These are phyloP conservation scores for Toxotes jaculatrix DNA, from an alignment of 2,113 vertebrate genomes.

Conservation along the genomic window DNA sequence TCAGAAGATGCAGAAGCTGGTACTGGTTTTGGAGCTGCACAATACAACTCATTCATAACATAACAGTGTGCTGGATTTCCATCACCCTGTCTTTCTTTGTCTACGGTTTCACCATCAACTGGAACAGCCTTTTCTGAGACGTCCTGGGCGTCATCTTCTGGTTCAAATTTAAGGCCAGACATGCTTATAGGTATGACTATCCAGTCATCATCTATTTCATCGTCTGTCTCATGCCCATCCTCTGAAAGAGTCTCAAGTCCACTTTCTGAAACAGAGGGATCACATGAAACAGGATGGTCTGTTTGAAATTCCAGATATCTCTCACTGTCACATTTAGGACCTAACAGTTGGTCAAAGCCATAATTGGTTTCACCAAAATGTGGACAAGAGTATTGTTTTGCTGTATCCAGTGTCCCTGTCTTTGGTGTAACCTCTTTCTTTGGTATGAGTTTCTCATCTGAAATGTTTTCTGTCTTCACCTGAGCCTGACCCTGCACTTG, in stretches of 20 bases:
- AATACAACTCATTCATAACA: no score
- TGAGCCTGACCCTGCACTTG: not conserved
- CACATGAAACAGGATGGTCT: not conserved
- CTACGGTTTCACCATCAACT: not conserved
- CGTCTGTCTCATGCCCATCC: not conserved
- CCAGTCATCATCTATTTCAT: conserved; percentile 17
- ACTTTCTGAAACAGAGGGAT: not conserved
- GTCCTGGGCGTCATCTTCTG: not conserved
- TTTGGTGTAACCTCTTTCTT: not conserved
- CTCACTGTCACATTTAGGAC: not conserved
- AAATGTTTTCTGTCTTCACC: not conserved
- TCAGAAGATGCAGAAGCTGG: fast-evolving
- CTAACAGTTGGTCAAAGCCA: not conserved
- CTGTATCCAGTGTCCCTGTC: not conserved
- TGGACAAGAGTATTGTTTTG: not conserved
- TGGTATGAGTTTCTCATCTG: not conserved
- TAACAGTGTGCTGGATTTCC: not conserved
- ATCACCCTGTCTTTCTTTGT: not conserved
- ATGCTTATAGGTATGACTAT: conserved; percentile 12
- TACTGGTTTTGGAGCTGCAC: not conserved
- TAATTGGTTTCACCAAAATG: not conserved
- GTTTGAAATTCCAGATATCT: not conserved
- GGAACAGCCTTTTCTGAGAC: not conserved
- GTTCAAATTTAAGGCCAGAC: conserved; percentile 17
- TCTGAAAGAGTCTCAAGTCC: no score